Evolutionary conservation across 2,113 vertebrate genomes (phyloP).

Genomic region (Hirundichthys speculiger): DNA sequence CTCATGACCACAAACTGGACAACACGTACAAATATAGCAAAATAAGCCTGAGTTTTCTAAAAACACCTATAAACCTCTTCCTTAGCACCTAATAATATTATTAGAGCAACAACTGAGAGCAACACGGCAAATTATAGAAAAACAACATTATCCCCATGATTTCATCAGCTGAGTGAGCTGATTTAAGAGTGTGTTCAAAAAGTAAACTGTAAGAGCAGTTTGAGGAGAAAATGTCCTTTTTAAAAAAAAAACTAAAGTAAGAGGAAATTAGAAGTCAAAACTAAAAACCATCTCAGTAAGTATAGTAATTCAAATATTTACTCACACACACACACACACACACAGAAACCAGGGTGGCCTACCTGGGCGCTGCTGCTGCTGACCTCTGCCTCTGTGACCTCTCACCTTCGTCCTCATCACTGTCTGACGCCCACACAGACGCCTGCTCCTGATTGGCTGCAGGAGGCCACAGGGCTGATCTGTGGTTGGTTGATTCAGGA

Average conservation of each 20-base stretch:
- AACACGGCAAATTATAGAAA: no score
- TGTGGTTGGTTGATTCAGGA: conserved; percentile 63
- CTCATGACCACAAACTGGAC: no score
- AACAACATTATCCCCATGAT: no score
- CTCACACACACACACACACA: conserved; percentile 41
- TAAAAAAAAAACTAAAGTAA: background rate
- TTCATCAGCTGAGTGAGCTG: no score
- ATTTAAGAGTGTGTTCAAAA: no score
- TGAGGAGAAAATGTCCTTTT: no score
- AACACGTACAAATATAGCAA: no score
- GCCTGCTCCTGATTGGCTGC: conserved; percentile 66
- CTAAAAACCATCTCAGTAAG: conserved; percentile 4
- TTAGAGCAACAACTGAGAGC: no score
- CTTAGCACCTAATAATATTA: no score
- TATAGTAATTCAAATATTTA: conserved; percentile 46
- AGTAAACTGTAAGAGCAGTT: no score
- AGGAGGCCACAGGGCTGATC: conserved; percentile 52
- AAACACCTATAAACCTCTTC: no score
- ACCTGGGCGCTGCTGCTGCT: conserved; percentile 71
- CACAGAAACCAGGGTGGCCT: conserved; percentile 57
- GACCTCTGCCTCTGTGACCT: conserved; percentile 71
- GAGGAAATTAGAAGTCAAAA: background rate
- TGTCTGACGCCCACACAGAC: conserved; percentile 56
- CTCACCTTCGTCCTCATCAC: conserved; percentile 77
- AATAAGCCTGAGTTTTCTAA: no score